phyloP scores from a whole-genome alignment of 2,797 vertebrate species.

The Dendrocincla tyrannina region DNA sequence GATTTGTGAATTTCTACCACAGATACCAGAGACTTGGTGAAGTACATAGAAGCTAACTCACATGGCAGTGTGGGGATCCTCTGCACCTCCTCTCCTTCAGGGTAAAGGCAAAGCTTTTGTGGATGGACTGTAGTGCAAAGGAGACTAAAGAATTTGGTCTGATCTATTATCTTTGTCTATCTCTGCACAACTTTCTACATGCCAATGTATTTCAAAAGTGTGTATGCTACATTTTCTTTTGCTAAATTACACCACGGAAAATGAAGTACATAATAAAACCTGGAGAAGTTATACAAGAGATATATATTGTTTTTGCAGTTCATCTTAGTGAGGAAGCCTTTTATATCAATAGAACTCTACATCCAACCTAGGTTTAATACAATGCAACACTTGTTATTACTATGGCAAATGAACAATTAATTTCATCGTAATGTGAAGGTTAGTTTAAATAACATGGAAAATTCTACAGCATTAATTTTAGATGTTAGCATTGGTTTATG shows the following conservation, averaged over 20 bases:
- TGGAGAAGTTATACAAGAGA: not conserved
- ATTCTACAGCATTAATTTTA: not conserved
- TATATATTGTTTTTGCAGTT: not conserved
- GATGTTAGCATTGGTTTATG: not conserved
- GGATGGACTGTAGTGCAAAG: not conserved
- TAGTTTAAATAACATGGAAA: not conserved
- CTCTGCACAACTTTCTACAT: not conserved
- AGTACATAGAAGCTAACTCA: not conserved
- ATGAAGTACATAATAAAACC: not conserved
- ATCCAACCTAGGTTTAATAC: not conserved
- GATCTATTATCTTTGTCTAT: not conserved
- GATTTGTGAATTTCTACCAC: not conserved
- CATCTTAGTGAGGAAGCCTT: not conserved
- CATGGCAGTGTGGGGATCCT: fast-evolving
- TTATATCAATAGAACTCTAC: not conserved
- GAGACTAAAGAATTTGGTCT: not conserved
- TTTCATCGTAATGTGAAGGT: not conserved
- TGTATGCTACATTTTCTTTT: not conserved
- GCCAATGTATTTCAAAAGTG: not conserved
- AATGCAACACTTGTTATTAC: not conserved
- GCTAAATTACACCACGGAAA: not conserved
- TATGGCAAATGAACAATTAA: not conserved
- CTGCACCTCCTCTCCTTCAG: not conserved
- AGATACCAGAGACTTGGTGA: not conserved
- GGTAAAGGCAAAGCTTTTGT: not conserved